Conservation (phyloP, 2,888 invertebrate species). For the Eulithis testata region DNA sequence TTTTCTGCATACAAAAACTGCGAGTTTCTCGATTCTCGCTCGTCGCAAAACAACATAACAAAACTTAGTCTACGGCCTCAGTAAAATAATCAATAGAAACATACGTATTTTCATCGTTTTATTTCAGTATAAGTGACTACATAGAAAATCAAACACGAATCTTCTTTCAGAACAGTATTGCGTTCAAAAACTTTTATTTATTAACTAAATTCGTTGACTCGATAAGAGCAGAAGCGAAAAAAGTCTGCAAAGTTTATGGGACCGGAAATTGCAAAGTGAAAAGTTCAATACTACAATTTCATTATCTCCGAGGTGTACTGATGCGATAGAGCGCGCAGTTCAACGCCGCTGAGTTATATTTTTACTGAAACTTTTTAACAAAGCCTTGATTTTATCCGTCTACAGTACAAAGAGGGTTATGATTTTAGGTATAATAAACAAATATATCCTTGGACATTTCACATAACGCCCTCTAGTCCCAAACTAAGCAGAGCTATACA, state of each 20-base stretch:
- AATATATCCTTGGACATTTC: no score
- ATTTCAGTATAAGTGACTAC: no score
- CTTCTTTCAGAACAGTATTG: background rate
- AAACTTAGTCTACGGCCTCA: no score
- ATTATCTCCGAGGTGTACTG: conserved; percentile 37
- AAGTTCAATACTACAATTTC: conserved; percentile 55
- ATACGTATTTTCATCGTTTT: no score
- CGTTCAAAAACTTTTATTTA: background rate
- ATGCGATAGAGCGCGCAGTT: conserved; percentile 18
- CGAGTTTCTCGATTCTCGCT: no score
- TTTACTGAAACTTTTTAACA: conserved; percentile 25
- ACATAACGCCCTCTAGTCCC: no score
- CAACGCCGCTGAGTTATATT: conserved; percentile 14
- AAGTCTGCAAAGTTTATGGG: conserved; percentile 32
- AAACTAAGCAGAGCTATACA: no score
- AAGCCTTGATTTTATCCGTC: conserved; percentile 13
- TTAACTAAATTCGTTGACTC: conserved; percentile 17
- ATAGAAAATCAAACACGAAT: no score
- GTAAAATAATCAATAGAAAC: no score
- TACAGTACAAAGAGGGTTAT: background rate
- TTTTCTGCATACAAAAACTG: no score
- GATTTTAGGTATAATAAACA: background rate
- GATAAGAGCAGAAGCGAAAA: conserved; percentile 27
- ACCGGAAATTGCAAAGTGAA: conserved; percentile 53
- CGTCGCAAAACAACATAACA: no score